Conservation (phyloP, 2,113 vertebrate genomes). For the Amblyornis subalaris region DNA sequence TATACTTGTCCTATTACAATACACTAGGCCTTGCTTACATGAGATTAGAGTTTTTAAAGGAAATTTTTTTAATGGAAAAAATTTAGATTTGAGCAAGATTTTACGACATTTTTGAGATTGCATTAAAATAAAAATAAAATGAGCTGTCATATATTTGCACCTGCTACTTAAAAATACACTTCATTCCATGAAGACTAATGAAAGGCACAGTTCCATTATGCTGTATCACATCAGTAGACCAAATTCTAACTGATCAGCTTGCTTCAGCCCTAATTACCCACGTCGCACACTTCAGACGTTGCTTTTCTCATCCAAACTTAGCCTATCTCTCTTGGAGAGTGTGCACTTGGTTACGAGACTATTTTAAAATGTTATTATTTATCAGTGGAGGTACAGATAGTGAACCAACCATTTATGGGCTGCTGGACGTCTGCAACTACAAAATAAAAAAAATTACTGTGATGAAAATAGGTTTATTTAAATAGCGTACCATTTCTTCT, state of each 20-base stretch:
- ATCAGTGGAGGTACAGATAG: background rate
- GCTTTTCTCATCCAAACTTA: background rate
- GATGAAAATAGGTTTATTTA: background rate
- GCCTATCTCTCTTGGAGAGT: background rate
- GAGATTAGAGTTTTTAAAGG: background rate
- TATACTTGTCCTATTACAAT: background rate
- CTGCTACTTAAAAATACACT: background rate
- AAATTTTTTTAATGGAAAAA: background rate
- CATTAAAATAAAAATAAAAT: background rate
- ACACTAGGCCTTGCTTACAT: background rate
- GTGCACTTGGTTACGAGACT: background rate
- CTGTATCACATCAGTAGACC: background rate
- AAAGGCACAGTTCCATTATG: background rate
- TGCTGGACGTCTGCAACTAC: background rate
- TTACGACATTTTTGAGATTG: background rate
- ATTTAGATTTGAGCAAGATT: background rate
- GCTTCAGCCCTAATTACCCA: background rate
- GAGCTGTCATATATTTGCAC: background rate
- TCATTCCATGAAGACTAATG: background rate
- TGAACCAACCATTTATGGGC: background rate
- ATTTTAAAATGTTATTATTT: slow-evolving; percentile 5
- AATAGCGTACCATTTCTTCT: background rate
- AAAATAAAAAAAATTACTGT: background rate
- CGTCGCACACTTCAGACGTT: background rate
- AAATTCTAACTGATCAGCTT: background rate